Evolutionary conservation across 2,113 vertebrate species (phyloP).

Genomic region (Trichechus manatus): DNA sequence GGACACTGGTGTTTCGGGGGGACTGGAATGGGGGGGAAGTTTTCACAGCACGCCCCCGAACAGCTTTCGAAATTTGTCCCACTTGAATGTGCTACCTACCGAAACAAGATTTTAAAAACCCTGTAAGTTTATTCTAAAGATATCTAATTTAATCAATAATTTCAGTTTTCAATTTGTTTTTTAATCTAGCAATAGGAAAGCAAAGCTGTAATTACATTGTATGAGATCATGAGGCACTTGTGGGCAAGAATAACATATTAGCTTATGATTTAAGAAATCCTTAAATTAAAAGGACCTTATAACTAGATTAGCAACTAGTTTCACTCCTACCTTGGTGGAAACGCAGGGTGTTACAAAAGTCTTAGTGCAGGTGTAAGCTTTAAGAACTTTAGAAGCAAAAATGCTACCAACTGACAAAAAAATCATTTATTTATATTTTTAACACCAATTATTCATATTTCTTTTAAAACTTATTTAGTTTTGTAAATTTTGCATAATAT

Average conservation of each 20-base stretch:
- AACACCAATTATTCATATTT: background rate
- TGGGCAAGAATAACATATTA: background rate
- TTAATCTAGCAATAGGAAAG: background rate
- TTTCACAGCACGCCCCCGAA: background rate
- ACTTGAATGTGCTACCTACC: background rate
- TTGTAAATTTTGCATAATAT: background rate
- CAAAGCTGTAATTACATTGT: background rate
- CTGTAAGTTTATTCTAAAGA: background rate
- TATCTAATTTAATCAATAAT: background rate
- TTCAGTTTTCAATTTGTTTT: background rate
- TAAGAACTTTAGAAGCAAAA: background rate
- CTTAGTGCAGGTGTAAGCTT: background rate
- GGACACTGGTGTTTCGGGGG: background rate
- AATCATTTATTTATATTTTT: background rate
- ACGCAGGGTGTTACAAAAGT: background rate
- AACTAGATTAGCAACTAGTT: background rate
- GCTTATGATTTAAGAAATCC: background rate
- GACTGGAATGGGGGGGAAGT: background rate
- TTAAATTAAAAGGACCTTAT: background rate
- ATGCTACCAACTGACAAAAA: background rate
- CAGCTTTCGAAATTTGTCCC: no score
- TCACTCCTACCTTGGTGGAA: background rate
- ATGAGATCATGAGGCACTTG: background rate
- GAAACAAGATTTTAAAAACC: background rate
- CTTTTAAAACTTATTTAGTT: background rate